Percentiles rank a stretch among this genome's conserved stretches.
phyloP scores from a whole-genome alignment of 2,113 vertebrate species.

The Platysternon megacephalum region DNA sequence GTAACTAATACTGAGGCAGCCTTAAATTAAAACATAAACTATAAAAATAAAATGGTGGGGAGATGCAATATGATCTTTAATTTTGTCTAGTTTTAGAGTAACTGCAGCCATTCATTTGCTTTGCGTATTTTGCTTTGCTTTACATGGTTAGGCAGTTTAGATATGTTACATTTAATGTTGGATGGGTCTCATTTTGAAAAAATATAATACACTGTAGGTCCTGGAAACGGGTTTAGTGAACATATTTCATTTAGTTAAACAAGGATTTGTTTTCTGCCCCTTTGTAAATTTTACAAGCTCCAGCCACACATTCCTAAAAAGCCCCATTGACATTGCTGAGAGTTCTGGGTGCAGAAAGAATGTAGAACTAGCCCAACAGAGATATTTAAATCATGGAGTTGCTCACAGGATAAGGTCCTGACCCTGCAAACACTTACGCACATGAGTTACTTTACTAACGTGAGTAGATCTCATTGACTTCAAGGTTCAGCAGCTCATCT shows the following conservation, averaged over 20 bases:
- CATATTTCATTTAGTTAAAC: neutral
- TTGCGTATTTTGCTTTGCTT: neutral
- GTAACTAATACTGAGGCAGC: neutral
- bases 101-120: neutral
- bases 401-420: neutral
- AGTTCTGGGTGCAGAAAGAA: neutral
- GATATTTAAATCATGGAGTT: accelerated
- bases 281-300: neutral
- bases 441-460: neutral
- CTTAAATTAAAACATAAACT: neutral
- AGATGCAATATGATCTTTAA: neutral
- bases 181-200: neutral
- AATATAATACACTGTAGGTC: neutral
- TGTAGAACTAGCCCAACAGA: neutral
- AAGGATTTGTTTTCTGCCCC: neutral
- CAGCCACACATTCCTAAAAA: accelerated
- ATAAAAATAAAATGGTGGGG: neutral
- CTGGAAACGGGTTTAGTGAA: neutral
- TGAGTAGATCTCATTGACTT: neutral
- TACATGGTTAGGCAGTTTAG: neutral
- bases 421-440: neutral
- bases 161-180: neutral
- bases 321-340: neutral
- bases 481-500: neutral
- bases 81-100: neutral